phyloP scores from a whole-genome alignment of 23 tunicate genomes.

The Ciona savignyi region DNA sequence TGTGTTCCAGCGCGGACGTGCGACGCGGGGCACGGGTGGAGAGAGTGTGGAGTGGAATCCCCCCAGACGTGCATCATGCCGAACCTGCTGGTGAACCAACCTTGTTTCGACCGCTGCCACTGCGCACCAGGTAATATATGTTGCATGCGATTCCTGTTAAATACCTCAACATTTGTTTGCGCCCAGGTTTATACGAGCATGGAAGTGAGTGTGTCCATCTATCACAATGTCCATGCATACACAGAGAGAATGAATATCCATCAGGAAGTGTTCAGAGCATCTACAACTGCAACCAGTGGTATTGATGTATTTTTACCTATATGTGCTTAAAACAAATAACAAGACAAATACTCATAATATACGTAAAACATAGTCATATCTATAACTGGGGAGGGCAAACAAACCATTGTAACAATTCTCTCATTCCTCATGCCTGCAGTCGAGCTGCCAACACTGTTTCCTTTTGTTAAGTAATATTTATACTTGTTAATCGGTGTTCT shows the following conservation, averaged over 20 bases:
- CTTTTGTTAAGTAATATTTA: too few species aligned
- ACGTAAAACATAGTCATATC: too few species aligned
- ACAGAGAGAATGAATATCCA: conserved; percentile 30
- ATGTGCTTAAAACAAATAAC: too few species aligned
- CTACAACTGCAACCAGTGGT: conserved; percentile 57
- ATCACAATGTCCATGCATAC: conserved; percentile 55
- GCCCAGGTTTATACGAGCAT: conserved; percentile 30
- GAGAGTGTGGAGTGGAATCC: conserved; percentile 59
- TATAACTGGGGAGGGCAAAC: too few species aligned
- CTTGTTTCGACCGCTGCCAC: conserved; percentile 55
- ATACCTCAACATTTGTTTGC: too few species aligned
- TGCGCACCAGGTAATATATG: conserved; percentile 32
- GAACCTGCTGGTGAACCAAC: conserved; percentile 17
- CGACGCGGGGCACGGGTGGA: conserved; percentile 29
- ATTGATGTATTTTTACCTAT: too few species aligned
- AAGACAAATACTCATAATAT: too few species aligned
- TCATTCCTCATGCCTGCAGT: too few species aligned
- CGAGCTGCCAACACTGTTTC: too few species aligned
- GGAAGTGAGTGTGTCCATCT: conserved; percentile 10
- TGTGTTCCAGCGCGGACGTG: conserved; percentile 22
- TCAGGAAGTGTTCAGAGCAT: conserved; percentile 23
- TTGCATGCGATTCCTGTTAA: too few species aligned
- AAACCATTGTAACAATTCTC: too few species aligned
- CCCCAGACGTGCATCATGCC: conserved; percentile 41
- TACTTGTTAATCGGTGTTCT: too few species aligned